These are phyloP conservation scores for Prionailurus bengalensis DNA, from an alignment of 2,113 vertebrate genomes.

Conservation along the genomic window DNA sequence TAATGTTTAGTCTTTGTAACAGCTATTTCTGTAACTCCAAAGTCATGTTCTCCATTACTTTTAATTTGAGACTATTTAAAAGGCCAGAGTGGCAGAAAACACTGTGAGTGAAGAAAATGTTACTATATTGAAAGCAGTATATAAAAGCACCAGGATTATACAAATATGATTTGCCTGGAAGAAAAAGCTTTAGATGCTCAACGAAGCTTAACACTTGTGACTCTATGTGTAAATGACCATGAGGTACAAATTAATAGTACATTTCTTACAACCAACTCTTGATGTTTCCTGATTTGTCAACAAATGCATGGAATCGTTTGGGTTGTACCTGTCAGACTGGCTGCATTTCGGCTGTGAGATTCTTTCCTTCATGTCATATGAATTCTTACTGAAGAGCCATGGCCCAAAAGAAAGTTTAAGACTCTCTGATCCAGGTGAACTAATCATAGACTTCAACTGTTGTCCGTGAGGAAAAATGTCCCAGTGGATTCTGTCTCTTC, in stretches of 20 bases:
- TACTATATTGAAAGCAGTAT: neutral
- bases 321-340: neutral
- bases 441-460: neutral
- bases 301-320: conserved; percentile 5
- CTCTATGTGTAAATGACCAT: neutral
- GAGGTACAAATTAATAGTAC: neutral
- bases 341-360: neutral
- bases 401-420: neutral
- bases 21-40: neutral
- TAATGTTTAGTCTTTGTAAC: neutral
- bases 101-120: neutral
- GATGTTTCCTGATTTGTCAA: neutral
- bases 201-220: neutral
- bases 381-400: neutral
- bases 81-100: neutral
- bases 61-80: conserved; percentile 47
- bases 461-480: neutral
- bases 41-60: conserved; percentile 18
- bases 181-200: neutral
- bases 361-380: neutral
- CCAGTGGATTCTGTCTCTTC: neutral
- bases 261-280: neutral
- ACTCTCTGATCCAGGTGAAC: neutral
- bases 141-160: neutral
- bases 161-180: neutral